These are phyloP conservation scores for Bradypodion pumilum DNA, from an alignment of 2,797 vertebrate genomes.

Conservation along the genomic window DNA sequence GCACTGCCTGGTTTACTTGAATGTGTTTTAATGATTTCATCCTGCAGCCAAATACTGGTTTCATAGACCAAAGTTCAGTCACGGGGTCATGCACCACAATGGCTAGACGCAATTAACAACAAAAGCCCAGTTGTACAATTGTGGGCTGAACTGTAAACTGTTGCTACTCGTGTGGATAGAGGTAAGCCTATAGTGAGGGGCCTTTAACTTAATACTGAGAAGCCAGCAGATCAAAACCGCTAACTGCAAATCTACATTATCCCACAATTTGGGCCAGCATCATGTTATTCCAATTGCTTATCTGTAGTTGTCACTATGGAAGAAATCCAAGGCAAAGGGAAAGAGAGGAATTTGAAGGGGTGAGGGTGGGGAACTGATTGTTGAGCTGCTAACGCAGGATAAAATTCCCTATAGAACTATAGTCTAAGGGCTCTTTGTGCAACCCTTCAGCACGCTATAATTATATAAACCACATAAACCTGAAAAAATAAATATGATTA, in stretches of 20 bases:
- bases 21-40: conserved; percentile 43
- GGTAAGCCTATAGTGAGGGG: accelerated
- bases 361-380: background rate
- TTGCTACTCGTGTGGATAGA: conserved; percentile 6
- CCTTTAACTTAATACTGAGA: background rate
- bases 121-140: background rate
- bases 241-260: background rate
- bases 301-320: accelerated
- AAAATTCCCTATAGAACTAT: background rate
- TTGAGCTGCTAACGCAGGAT: background rate
- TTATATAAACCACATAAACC: background rate
- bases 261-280: accelerated
- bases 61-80: conserved; percentile 44
- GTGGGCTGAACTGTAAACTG: conserved; percentile 10
- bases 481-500: background rate
- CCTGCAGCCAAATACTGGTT: conserved; percentile 46
- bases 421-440: background rate
- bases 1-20: conserved; percentile 31
- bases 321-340: background rate
- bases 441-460: conserved; percentile 17
- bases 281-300: accelerated
- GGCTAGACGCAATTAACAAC: conserved; percentile 22
- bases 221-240: background rate
- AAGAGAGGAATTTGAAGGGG: background rate
- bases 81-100: conserved; percentile 12